Evolutionary conservation across 2,888 invertebrate species (phyloP).

Genomic region (Dasypolia templi): DNA sequence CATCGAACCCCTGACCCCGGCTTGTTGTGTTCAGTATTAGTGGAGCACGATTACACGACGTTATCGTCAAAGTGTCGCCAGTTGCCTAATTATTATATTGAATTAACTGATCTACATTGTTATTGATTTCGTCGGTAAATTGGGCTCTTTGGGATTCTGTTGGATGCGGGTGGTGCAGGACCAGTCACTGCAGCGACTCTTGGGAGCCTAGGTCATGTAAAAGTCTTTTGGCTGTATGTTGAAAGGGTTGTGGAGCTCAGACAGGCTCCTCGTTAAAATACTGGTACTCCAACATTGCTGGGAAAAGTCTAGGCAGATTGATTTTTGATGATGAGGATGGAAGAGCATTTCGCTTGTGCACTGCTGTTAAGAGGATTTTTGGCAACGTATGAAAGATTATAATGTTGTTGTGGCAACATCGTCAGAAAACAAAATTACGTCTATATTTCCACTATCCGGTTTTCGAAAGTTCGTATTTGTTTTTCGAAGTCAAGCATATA

Average conservation of each 20-base stretch:
- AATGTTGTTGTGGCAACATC: background rate
- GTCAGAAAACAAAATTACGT: background rate
- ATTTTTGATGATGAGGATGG: background rate
- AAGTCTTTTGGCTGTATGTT: background rate
- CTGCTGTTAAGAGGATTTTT: background rate
- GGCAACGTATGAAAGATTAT: background rate
- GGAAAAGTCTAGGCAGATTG: background rate
- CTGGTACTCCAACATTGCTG: background rate
- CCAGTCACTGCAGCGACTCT: no score
- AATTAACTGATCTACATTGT: conserved; percentile 57
- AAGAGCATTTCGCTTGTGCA: background rate
- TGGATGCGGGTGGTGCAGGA: background rate
- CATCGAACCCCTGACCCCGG: conserved; percentile 73
- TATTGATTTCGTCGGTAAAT: conserved; percentile 56
- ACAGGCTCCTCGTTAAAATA: background rate
- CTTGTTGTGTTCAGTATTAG: conserved; percentile 79
- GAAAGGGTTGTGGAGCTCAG: background rate
- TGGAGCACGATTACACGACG: conserved; percentile 75
- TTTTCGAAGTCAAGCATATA: no score
- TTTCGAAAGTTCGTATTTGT: conserved; percentile 15
- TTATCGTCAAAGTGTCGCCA: conserved; percentile 65
- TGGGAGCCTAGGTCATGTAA: no score
- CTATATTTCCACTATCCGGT: background rate
- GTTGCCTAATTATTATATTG: conserved; percentile 70
- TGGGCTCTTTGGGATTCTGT: conserved; percentile 12